Evolutionary conservation across 2,797 vertebrate species (phyloP).

Genomic region (Valencia hispanica): DNA sequence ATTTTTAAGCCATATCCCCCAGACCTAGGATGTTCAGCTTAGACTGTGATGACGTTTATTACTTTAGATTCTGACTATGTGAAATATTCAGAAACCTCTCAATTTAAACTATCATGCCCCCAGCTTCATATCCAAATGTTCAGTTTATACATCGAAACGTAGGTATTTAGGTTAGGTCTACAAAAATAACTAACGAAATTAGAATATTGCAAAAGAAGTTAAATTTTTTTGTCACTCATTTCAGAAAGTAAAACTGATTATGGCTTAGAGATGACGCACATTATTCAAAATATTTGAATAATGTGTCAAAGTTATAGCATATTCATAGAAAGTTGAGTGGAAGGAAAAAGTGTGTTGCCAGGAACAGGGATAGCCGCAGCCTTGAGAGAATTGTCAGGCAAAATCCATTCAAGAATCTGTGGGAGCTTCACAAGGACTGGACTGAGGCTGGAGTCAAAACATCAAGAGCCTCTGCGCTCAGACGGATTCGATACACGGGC

Average conservation of each 20-base stretch:
- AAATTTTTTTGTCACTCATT: not conserved
- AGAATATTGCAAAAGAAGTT: not conserved
- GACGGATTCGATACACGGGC: too few species aligned
- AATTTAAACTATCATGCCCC: not conserved
- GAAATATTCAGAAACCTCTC: not conserved
- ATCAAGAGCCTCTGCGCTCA: too few species aligned
- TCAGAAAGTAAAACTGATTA: not conserved
- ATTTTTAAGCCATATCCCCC: too few species aligned
- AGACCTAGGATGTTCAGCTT: too few species aligned
- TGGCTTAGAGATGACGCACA: not conserved
- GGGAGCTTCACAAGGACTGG: too few species aligned
- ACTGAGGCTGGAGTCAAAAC: too few species aligned
- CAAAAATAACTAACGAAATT: not conserved
- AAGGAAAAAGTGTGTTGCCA: too few species aligned
- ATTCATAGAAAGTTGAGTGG: too few species aligned
- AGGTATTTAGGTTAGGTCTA: not conserved
- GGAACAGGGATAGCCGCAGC: too few species aligned
- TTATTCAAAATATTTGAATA: not conserved
- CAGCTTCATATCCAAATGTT: not conserved
- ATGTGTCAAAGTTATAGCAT: not conserved
- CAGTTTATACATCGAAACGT: not conserved
- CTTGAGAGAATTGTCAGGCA: too few species aligned
- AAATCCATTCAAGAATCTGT: too few species aligned
- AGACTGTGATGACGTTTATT: too few species aligned
- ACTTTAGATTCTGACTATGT: not conserved